Evolutionary conservation across 2,888 invertebrate genomes (phyloP).

Genomic region (Dynastes maya): DNA sequence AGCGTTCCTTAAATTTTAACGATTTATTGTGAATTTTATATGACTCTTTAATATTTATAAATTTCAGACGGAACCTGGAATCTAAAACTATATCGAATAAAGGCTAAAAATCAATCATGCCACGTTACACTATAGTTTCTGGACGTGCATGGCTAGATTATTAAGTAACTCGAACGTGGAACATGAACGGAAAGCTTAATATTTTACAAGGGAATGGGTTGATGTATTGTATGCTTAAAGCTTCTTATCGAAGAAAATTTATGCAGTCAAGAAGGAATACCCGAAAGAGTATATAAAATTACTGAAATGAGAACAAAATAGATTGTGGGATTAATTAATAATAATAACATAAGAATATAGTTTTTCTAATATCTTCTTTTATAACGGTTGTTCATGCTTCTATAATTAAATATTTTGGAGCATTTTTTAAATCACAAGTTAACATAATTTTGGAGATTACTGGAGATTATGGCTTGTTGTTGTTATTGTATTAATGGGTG

Average conservation of each 20-base stretch:
- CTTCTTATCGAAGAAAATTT: neutral
- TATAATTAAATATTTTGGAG: no score
- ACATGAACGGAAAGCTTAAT: conserved; percentile 9
- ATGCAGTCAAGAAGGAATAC: neutral
- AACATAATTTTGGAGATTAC: no score
- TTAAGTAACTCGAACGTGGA: conserved; percentile 7
- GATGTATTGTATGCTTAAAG: neutral
- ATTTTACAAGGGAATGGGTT: neutral
- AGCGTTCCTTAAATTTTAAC: neutral
- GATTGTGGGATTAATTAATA: no score
- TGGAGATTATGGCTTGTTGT: no score
- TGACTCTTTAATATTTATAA: conserved; percentile 1
- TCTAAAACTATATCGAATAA: conserved; percentile 16
- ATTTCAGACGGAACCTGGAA: conserved; percentile 1
- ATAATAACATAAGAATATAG: no score
- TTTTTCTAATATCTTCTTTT: no score
- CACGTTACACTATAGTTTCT: conserved; percentile 2
- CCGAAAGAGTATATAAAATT: no score
- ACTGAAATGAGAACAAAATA: no score
- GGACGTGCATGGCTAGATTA: conserved; percentile 22
- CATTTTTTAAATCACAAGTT: no score
- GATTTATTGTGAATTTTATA: neutral
- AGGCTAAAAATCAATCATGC: conserved; percentile 21
- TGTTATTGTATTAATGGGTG: no score
- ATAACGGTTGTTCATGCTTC: no score